phyloP scores from a whole-genome alignment of 2,888 invertebrate genomes.

The Drosophila mulleri region DNA sequence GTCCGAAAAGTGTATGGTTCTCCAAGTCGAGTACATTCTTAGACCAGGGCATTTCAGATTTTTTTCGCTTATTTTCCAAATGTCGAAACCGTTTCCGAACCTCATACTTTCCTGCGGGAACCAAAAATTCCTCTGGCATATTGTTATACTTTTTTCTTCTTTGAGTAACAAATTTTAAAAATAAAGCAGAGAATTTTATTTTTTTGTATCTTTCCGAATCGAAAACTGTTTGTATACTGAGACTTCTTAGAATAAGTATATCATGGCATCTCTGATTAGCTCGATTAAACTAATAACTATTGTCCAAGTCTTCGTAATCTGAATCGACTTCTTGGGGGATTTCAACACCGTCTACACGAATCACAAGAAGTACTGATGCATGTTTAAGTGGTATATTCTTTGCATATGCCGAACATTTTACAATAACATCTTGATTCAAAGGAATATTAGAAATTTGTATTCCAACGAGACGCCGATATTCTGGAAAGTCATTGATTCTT shows the following conservation, averaged over 20 bases:
- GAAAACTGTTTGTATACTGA: background rate
- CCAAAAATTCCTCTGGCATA: constrained; percentile 48
- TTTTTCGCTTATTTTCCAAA: constrained; percentile 28
- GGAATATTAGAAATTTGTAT: constrained; percentile 54
- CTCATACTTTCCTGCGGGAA: constrained; percentile 50
- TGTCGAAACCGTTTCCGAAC: constrained; percentile 60
- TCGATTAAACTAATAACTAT: background rate
- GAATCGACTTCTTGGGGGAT: background rate
- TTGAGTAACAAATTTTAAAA: background rate
- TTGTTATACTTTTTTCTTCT: background rate
- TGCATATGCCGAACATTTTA: constrained; percentile 42
- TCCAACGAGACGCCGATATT: constrained; percentile 55
- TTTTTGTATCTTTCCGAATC: background rate
- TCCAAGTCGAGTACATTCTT: constrained; percentile 61
- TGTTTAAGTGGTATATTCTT: constrained; percentile 36
- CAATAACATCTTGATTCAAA: constrained; percentile 32
- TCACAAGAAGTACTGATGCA: constrained; percentile 16
- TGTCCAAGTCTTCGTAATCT: constrained; percentile 6
- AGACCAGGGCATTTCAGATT: constrained; percentile 59
- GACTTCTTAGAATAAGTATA: background rate
- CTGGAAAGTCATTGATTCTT: constrained; percentile 28
- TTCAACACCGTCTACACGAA: constrained; percentile 33
- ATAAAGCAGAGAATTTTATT: background rate
- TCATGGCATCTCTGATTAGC: constrained; percentile 10
- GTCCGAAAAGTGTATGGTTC: constrained; percentile 32